A percentile compares a stretch with the other conserved stretches of the same genome.
Evolutionary conservation across 2,888 invertebrate species (phyloP).

Genomic region (Eristalis intricaria): DNA sequence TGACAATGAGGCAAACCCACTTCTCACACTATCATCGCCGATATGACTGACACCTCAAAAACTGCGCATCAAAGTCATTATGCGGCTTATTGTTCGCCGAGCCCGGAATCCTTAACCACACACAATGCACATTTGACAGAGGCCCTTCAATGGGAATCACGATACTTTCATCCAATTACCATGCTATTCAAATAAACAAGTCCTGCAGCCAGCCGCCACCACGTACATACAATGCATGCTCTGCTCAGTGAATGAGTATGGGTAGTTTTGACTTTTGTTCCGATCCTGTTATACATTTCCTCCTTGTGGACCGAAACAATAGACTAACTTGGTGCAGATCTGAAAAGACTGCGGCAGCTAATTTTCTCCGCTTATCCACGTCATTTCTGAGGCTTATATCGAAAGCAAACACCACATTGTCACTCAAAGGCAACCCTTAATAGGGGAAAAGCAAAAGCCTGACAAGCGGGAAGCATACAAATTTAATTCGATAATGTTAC

Average conservation of each 20-base stretch:
- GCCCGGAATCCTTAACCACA: conserved; percentile 16
- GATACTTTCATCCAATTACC: conserved; percentile 54
- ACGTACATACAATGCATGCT: not conserved
- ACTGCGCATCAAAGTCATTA: conserved; percentile 62
- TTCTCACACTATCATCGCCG: conserved; percentile 23
- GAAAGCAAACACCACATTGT: conserved; percentile 53
- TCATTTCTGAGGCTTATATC: conserved; percentile 52
- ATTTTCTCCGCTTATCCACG: conserved; percentile 74
- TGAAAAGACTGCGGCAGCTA: conserved; percentile 65
- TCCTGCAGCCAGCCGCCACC: conserved; percentile 3
- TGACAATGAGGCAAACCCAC: conserved; percentile 15
- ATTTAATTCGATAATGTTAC: conserved; percentile 71
- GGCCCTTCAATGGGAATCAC: conserved; percentile 55
- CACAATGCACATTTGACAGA: conserved; percentile 56
- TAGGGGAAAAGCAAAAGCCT: conserved; percentile 30
- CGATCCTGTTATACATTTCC: conserved; percentile 34
- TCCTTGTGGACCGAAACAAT: conserved; percentile 35
- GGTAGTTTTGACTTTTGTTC: conserved; percentile 23
- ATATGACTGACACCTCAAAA: conserved; percentile 58
- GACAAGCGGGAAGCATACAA: conserved; percentile 59
- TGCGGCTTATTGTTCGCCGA: conserved; percentile 51
- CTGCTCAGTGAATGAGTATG: not conserved
- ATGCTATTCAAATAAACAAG: conserved; percentile 65
- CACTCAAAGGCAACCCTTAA: conserved; percentile 48
- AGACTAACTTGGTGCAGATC: conserved; percentile 35